These are phyloP conservation scores for Tuberolachnus salignus DNA, from an alignment of 2,888 invertebrate species.

Conservation along the genomic window DNA sequence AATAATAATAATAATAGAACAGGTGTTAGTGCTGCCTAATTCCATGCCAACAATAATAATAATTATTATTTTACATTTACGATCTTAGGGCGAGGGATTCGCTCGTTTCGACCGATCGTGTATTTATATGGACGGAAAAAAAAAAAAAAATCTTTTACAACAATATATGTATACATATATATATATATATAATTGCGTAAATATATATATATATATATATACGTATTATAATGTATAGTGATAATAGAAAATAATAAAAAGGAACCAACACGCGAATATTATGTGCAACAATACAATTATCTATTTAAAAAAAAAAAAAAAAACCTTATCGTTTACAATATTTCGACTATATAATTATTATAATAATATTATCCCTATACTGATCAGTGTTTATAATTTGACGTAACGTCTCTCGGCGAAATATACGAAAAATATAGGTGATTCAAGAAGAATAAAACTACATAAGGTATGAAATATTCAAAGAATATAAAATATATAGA, in stretches of 20 bases:
- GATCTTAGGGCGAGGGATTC: neutral
- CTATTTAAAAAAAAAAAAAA: conserved; percentile 8
- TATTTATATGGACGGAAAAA: conserved; percentile 20
- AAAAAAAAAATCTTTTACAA: neutral
- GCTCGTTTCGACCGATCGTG: neutral
- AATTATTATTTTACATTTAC: neutral
- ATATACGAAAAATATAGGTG: no score
- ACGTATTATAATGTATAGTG: no score
- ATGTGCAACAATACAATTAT: neutral
- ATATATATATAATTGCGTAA: no score
- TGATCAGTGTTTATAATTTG: neutral
- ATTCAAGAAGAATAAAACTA: no score
- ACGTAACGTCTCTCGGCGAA: neutral
- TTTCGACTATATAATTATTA: neutral
- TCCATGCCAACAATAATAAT: neutral
- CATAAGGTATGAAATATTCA: no score
- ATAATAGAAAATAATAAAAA: conserved; percentile 9
- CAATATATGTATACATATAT: no score
- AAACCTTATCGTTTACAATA: conserved; percentile 7
- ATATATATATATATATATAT: no score
- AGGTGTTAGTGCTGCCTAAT: neutral
- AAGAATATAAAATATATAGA: no score
- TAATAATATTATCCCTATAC: neutral
- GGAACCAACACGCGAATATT: conserved; percentile 20
- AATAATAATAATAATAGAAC: neutral